Percentiles rank a stretch among this genome's conserved stretches.
These are phyloP conservation scores for Bilobella aurantiaca DNA, from an alignment of 1,140 invertebrate genomes.

Conservation along the genomic window DNA sequence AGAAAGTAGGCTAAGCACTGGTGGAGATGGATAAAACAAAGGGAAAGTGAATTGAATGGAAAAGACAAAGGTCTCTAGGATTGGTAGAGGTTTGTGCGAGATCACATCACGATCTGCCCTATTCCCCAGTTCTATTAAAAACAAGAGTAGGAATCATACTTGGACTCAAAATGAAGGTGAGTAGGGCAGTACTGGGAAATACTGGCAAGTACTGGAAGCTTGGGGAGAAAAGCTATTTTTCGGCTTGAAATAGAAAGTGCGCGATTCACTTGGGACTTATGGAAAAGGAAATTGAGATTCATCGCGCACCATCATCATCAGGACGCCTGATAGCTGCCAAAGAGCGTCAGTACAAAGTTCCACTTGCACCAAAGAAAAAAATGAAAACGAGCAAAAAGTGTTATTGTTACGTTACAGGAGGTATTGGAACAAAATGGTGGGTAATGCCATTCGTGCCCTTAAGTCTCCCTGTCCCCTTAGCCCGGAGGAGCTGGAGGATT, in stretches of 20 bases:
- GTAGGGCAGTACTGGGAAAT: too few relatives aligned
- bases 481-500: too few relatives aligned
- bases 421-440: too few relatives aligned
- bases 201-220: too few relatives aligned
- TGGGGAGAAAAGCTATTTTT: too few relatives aligned
- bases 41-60: neutral
- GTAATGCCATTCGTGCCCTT: too few relatives aligned
- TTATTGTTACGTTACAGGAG: too few relatives aligned
- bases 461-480: too few relatives aligned
- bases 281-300: conserved; percentile 1
- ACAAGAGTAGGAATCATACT: neutral
- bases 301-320: neutral
- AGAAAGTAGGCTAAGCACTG: too few relatives aligned
- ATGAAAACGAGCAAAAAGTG: too few relatives aligned
- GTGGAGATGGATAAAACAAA: conserved; percentile 1
- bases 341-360: neutral
- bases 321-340: neutral
- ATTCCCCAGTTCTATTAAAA: conserved; percentile 1
- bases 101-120: neutral
- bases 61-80: neutral
- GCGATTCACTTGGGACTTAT: neutral
- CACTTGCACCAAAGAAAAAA: neutral
- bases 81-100: neutral
- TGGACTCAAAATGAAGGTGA: neutral
- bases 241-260: too few relatives aligned